Conservation (phyloP, 1,140 invertebrate species). For the Drosophila ohnishii region DNA sequence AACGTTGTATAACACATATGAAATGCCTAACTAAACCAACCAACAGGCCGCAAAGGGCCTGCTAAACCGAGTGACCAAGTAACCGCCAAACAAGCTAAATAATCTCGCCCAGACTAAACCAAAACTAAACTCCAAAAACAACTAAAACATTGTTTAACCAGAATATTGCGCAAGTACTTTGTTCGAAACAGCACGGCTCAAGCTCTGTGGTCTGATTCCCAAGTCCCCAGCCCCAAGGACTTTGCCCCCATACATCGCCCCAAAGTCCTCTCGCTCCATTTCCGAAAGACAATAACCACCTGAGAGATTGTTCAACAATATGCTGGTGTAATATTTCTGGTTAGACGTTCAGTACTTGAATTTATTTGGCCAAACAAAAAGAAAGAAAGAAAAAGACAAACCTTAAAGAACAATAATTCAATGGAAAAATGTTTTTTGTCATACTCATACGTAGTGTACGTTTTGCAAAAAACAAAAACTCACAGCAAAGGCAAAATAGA, state of each 20-base stretch:
- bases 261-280: slow-evolving; percentile 47
- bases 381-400: neutral
- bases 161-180: slow-evolving; percentile 83
- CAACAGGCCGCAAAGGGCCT: slow-evolving; percentile 42
- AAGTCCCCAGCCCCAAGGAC: slow-evolving; percentile 1
- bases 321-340: slow-evolving; percentile 83
- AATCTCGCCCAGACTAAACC: slow-evolving; percentile 69
- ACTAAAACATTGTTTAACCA: slow-evolving; percentile 76
- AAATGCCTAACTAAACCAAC: slow-evolving; percentile 51
- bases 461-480: slow-evolving; percentile 52
- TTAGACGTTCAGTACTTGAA: slow-evolving; percentile 83
- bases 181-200: slow-evolving; percentile 61
- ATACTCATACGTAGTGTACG: slow-evolving; percentile 53
- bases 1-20: slow-evolving; percentile 61
- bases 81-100: slow-evolving; percentile 64
- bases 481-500: slow-evolving; percentile 79
- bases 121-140: slow-evolving; percentile 69
- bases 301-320: slow-evolving; percentile 81
- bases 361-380: slow-evolving; percentile 76
- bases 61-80: slow-evolving; percentile 53
- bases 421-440: slow-evolving; percentile 58
- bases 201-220: slow-evolving; percentile 46
- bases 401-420: slow-evolving; percentile 32
- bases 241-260: no score
- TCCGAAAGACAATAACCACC: slow-evolving; percentile 76